Base-by-base conservation (phyloP, 2,888 invertebrate species). In the Mesoligia furuncula region DNA sequence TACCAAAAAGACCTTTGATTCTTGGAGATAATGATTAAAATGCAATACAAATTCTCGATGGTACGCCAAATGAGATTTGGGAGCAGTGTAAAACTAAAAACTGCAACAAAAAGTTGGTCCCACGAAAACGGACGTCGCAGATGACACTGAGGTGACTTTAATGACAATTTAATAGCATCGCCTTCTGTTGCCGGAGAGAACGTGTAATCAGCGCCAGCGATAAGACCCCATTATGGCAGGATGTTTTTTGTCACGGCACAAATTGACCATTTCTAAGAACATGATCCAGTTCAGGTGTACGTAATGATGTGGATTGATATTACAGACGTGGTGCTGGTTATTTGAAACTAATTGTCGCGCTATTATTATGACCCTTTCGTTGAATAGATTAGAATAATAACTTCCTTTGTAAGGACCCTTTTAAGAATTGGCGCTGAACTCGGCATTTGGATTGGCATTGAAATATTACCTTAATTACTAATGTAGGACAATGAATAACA, bases 121-220 rank as follows among this genome's bases (percentile, higher is more conserved):
- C 94, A 95, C 94, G 93, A 94, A 95, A 95, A 94, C 93, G 93
- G 92, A 92, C 92, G 92, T 89, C 91, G 90, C 95, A 95, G 96
- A 96, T 96, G 96, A 96, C 96, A 96, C 95, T 89, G 93, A 93
- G 93, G 94, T 93, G 93, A 93, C 94, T 96, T 95, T 96, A 96
- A 96, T 95, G 96, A 95, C 95, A 96, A 93, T 96, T 96, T 96
- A 96, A 96, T 96, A 95, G 95, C 96, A 92, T 93, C 91, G 94
- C 95, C 95, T 94, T 92, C 94, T 95, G 95, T 94, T 93, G 92
- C 92, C 91, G 91, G 92, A 92, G 91, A 89, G 90, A 93, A 95
- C 94, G 89, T 94, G 94, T 94, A 96, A 96, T 96, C 96, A 96
- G 92, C 91, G 91, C 94, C 93, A 93, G 94, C 95, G 95, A 95